A percentile compares a stretch with the other conserved stretches of the same genome.
phyloP scores from a whole-genome alignment of 1,140 invertebrate genomes.

The Cotesia vestalis region DNA sequence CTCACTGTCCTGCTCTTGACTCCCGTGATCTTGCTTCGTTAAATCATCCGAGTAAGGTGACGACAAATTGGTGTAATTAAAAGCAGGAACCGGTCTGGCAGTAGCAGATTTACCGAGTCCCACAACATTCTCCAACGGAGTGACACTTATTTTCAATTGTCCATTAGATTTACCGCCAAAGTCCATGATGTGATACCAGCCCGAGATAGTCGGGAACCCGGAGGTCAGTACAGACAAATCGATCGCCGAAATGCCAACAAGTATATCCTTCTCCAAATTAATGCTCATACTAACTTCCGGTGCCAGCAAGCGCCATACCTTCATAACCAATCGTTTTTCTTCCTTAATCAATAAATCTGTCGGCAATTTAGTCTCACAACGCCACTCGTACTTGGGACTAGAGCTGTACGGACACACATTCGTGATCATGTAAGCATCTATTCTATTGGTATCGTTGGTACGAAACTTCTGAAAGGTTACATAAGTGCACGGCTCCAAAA shows the following conservation, averaged over 20 bases:
- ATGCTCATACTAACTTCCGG: slow-evolving; percentile 62
- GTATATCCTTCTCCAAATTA: slow-evolving; percentile 56
- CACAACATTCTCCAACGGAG: slow-evolving; percentile 63
- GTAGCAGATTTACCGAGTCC: slow-evolving; percentile 41
- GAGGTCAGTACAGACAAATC: slow-evolving; percentile 68
- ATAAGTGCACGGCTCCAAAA: slow-evolving; percentile 68
- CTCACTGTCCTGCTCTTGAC: not conserved
- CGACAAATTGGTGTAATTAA: slow-evolving; percentile 38
- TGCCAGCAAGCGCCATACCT: slow-evolving; percentile 70
- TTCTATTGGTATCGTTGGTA: slow-evolving; percentile 51
- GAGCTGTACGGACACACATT: slow-evolving; percentile 65
- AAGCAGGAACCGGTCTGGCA: slow-evolving; percentile 24
- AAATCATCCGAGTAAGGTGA: slow-evolving; percentile 32
- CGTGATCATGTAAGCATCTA: slow-evolving; percentile 62
- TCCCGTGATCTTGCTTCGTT: not conserved
- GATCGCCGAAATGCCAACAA: slow-evolving; percentile 70
- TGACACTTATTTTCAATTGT: slow-evolving; percentile 68
- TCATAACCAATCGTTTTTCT: slow-evolving; percentile 69
- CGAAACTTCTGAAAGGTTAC: slow-evolving; percentile 68
- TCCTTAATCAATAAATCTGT: slow-evolving; percentile 68
- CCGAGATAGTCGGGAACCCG: slow-evolving; percentile 66
- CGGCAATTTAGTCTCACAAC: slow-evolving; percentile 65
- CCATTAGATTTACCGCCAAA: slow-evolving; percentile 71
- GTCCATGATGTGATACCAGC: slow-evolving; percentile 73
- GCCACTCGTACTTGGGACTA: slow-evolving; percentile 69